Percentiles rank a stretch among this genome's conserved stretches.
phyloP scores from a whole-genome alignment of 2,888 invertebrate genomes.

The Doris montereyensis region DNA sequence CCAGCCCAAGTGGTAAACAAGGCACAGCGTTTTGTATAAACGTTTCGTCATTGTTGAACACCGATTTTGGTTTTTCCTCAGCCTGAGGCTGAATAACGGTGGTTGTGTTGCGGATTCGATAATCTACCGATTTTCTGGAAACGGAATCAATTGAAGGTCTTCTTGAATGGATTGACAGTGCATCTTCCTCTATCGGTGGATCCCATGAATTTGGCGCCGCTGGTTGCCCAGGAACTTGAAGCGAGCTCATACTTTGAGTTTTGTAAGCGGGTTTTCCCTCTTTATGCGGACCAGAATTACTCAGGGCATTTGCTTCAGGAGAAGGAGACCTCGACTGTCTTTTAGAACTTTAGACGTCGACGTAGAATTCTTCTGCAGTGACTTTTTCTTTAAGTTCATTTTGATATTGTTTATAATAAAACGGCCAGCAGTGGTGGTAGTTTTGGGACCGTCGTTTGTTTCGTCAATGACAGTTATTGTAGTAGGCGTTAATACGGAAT shows the following conservation, averaged over 20 bases:
- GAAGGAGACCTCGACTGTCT: background rate
- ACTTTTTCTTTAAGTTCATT: constrained; percentile 1
- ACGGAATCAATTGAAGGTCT: constrained; percentile 43
- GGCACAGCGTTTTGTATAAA: constrained; percentile 94
- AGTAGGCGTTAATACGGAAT: background rate
- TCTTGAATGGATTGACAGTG: constrained; percentile 40
- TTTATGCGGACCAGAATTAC: background rate
- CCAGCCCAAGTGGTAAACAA: constrained; percentile 87
- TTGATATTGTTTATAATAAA: constrained; percentile 13
- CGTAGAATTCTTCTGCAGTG: background rate
- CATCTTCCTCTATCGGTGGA: constrained; percentile 35
- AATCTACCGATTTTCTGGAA: constrained; percentile 50
- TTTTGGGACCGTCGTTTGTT: background rate
- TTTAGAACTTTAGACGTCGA: background rate
- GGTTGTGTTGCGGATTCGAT: constrained; percentile 38
- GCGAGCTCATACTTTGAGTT: constrained; percentile 42
- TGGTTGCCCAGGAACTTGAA: constrained; percentile 41
- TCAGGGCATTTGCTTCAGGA: constrained; percentile 1
- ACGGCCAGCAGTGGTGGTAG: background rate
- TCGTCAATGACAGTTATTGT: constrained; percentile 29
- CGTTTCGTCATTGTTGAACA: constrained; percentile 75
- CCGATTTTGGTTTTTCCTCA: constrained; percentile 48
- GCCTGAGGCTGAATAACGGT: background rate
- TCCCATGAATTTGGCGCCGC: constrained; percentile 11
- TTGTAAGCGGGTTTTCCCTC: constrained; percentile 27